These are phyloP conservation scores for Phyllopteryx taeniolatus DNA, from an alignment of 2,113 vertebrate species.

Conservation along the genomic window DNA sequence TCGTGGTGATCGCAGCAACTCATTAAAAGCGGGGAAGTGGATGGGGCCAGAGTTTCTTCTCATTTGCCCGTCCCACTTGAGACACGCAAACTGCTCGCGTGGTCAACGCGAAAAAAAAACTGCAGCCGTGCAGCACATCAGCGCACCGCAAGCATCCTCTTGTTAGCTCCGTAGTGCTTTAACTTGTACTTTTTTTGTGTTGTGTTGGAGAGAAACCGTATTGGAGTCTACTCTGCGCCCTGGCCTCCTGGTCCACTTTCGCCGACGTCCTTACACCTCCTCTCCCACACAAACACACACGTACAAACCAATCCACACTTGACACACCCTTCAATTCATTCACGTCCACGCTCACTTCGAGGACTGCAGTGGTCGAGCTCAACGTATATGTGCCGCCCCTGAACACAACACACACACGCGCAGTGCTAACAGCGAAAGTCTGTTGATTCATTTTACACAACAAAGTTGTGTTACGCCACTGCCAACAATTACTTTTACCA, in stretches of 20 bases:
- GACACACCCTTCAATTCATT: conserved; percentile 14
- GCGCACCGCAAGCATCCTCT: conserved; percentile 14
- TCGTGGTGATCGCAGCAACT: conserved; percentile 50
- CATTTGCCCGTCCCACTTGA: conserved; percentile 64
- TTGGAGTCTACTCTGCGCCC: conserved; percentile 1
- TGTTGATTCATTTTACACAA: conserved; percentile 13
- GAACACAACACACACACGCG: conserved; percentile 5
- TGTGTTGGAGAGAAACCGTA: not conserved
- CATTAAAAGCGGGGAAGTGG: conserved; percentile 59
- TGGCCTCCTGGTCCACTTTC: conserved; percentile 42
- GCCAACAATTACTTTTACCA: not conserved
- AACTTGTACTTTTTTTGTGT: not conserved
- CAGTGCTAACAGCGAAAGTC: not conserved
- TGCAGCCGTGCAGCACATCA: conserved; percentile 3
- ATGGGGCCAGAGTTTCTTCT: conserved; percentile 45
- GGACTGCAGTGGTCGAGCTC: conserved; percentile 10
- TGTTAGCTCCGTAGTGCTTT: not conserved
- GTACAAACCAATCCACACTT: conserved; percentile 29
- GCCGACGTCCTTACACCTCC: conserved; percentile 35
- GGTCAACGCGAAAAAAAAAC: not conserved
- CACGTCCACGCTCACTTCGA: conserved; percentile 20
- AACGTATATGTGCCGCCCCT: not conserved
- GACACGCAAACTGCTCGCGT: conserved; percentile 26
- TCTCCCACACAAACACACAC: conserved; percentile 22
- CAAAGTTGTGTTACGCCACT: not conserved